phyloP scores from a whole-genome alignment of 2,888 invertebrate genomes.

The Meandrusa payeni region DNA sequence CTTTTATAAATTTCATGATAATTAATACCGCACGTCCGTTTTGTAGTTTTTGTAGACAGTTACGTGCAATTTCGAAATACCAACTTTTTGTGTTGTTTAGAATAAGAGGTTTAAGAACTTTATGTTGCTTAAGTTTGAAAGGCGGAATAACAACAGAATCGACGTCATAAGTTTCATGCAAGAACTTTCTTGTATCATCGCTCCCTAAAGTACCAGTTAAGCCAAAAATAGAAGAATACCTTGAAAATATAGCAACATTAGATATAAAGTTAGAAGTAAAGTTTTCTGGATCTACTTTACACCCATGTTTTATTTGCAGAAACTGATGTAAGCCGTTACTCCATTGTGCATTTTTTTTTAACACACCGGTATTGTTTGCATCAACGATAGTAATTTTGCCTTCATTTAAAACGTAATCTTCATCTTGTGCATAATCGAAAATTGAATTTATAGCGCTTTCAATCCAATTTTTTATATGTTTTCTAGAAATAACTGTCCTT shows the following conservation, averaged over 20 bases:
- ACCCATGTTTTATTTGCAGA: constrained; percentile 28
- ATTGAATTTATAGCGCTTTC: constrained; percentile 24
- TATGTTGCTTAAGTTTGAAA: constrained; percentile 27
- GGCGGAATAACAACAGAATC: constrained; percentile 26
- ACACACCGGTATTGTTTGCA: constrained; percentile 25
- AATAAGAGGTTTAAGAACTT: constrained; percentile 15
- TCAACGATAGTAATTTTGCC: constrained; percentile 26
- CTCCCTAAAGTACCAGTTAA: constrained; percentile 28
- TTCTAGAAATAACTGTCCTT: constrained; percentile 22
- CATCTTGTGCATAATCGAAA: constrained; percentile 22
- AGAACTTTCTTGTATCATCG: constrained; percentile 17
- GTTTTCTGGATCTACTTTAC: constrained; percentile 23
- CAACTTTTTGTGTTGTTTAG: not conserved
- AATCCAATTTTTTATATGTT: constrained; percentile 26
- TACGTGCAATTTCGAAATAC: constrained; percentile 23
- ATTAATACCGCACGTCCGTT: constrained; percentile 23
- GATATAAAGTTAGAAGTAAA: constrained; percentile 29
- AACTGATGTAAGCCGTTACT: constrained; percentile 28
- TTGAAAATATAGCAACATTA: constrained; percentile 25
- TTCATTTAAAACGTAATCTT: constrained; percentile 24
- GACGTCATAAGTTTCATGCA: constrained; percentile 24
- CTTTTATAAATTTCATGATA: constrained; percentile 26
- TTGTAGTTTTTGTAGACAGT: constrained; percentile 23
- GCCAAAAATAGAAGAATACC: constrained; percentile 25
- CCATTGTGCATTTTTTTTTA: constrained; percentile 24